Conservation (phyloP, 2,113 vertebrate genomes). For the Bambusicola thoracicus region DNA sequence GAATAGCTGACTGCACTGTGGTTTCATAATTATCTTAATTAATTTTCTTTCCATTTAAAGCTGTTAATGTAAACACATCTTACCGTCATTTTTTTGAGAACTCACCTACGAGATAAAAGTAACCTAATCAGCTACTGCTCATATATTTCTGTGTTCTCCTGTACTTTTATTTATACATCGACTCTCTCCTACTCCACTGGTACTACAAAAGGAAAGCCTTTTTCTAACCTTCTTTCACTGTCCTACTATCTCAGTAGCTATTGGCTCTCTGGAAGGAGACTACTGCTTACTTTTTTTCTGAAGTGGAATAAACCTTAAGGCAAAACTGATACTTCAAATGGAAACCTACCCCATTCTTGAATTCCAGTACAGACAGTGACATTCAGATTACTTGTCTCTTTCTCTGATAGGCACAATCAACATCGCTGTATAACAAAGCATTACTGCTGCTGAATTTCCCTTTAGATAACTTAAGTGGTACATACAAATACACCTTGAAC, state of each 20-base stretch:
- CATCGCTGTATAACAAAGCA: not conserved
- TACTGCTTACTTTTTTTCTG: not conserved
- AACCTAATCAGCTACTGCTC: not conserved
- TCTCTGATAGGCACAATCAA: not conserved
- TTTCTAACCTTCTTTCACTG: not conserved
- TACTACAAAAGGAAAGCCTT: not conserved
- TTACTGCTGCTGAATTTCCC: not conserved
- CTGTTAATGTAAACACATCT: not conserved
- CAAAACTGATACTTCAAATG: not conserved
- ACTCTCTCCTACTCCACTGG: not conserved
- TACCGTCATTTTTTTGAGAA: not conserved
- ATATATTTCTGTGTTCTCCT: not conserved
- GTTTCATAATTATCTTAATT: not conserved
- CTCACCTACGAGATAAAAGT: not conserved
- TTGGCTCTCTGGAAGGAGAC: not conserved
- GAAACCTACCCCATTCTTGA: not conserved
- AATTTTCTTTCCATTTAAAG: not conserved
- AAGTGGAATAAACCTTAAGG: conserved; percentile 15
- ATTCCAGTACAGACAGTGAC: conserved; percentile 11
- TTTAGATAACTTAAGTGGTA: not conserved
- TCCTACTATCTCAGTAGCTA: not conserved
- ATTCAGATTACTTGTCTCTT: not conserved
- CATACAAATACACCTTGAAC: not conserved
- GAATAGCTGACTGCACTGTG: not conserved
- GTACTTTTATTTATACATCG: not conserved